Conservation (phyloP, 2,888 invertebrate species). For the Tillus elongatus region DNA sequence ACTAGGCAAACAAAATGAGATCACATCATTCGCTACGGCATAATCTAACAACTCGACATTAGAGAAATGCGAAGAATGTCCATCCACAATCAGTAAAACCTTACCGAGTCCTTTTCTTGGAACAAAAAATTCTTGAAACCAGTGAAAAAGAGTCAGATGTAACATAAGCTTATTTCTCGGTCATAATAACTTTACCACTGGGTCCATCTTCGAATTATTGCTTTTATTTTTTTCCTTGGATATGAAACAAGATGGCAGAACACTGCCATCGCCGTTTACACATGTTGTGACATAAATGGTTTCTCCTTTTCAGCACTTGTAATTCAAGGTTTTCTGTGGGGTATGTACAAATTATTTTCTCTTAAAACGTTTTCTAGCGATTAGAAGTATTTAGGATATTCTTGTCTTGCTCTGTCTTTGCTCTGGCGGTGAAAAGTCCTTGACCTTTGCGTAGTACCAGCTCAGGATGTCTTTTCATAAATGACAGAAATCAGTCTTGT, state of each 20-base stretch:
- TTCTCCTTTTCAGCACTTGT: conserved; percentile 13
- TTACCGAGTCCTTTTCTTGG: conserved; percentile 23
- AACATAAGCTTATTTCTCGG: conserved; percentile 12
- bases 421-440: not conserved
- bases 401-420: conserved; percentile 9
- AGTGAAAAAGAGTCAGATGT: conserved; percentile 10
- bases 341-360: conserved; percentile 14
- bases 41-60: conserved; percentile 21
- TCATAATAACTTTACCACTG: conserved; percentile 5
- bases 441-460: not conserved
- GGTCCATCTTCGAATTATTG: conserved; percentile 9
- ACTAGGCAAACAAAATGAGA: conserved; percentile 22
- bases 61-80: conserved; percentile 24
- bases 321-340: conserved; percentile 14
- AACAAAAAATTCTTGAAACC: conserved; percentile 22
- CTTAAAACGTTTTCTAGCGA: conserved; percentile 14
- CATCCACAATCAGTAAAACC: conserved; percentile 25
- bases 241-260: conserved; percentile 6
- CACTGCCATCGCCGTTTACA: conserved; percentile 16
- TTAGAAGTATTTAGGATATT: conserved; percentile 15
- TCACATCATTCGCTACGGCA: conserved; percentile 24
- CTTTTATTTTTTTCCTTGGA: conserved; percentile 12
- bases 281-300: conserved; percentile 9
- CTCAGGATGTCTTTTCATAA: conserved; percentile 12
- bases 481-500: conserved; percentile 15